Base-by-base conservation (phyloP, 2,888 invertebrate species). In the Dynastes tityus region DNA sequence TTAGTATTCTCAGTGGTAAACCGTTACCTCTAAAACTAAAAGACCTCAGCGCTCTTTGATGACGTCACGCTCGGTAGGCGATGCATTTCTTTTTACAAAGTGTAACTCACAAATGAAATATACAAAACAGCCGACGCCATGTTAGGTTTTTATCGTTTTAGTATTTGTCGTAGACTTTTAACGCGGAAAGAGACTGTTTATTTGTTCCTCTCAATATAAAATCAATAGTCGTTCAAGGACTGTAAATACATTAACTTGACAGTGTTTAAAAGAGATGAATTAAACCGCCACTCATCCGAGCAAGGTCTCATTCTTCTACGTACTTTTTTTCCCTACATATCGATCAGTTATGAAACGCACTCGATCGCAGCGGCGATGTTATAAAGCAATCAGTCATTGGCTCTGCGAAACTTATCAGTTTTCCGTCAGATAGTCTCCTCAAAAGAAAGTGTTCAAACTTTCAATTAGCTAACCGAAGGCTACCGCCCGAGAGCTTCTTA, bases 391-490 rank as follows among this genome's bases (percentile, higher is more conserved):
- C 67, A 45, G 67, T 67, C 68, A 68, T 51, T 11, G 68, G 68
- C 11, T 27, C 51, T 22, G 13, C 53, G 68, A 51, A 68, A 68
- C 51, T 51, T 68, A 68, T 68, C 68, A 68, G 51, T 68, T 68
- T 68, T 27, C 27, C 29, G 68, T 68, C 68, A 29, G 68, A 51
- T 68, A 51, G 68, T 49, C 68, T 27, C 29, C 51, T 51, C 68
- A 51, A 68, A 68, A 68, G 68, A 68, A 68, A 68, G 27, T 51
- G 68, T 68, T 68, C 68, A 68, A 68, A 68, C 51, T 68, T 68
- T 68, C 68, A 68, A 68, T 68, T 68, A 68, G 68, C 51, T 67
- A 49, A 49, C 49, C 67, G 67, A 67, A 45, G 49, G 67, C 45
- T 5, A 51, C 27, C 51, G 2, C 68, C 3, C 22, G 51, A 68